phyloP scores from a whole-genome alignment of 2,888 invertebrate genomes.

The Drosophila maculinotata region DNA sequence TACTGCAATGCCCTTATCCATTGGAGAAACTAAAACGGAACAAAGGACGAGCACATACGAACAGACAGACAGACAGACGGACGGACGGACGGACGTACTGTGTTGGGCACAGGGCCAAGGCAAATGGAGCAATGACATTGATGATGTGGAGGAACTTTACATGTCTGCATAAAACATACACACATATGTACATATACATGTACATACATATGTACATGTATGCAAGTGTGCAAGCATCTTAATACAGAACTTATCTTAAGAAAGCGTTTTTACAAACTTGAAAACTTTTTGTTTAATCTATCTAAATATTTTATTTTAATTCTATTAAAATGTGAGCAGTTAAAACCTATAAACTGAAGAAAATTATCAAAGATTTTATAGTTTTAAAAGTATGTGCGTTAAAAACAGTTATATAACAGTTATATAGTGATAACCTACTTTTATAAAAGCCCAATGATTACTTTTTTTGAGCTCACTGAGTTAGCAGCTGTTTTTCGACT shows the following conservation, averaged over 20 bases:
- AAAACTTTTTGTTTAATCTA: neutral
- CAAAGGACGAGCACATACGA: slow-evolving; percentile 41
- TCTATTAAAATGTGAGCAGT: too few relatives aligned
- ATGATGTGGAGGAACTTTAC: neutral
- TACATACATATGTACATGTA: neutral
- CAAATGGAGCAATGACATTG: slow-evolving; percentile 73
- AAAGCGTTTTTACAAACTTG: slow-evolving; percentile 17
- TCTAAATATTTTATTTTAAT: too few relatives aligned
- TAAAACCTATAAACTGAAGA: too few relatives aligned
- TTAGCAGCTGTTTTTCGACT: too few relatives aligned
- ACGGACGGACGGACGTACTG: neutral
- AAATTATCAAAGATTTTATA: too few relatives aligned
- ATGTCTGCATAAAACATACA: slow-evolving; percentile 23
- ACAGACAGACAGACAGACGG: slow-evolving; percentile 7
- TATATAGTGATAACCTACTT: neutral
- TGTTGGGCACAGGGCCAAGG: slow-evolving; percentile 75
- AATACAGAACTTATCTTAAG: slow-evolving; percentile 1
- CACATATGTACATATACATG: slow-evolving; percentile 4
- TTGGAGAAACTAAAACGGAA: slow-evolving; percentile 59
- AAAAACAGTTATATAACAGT: too few relatives aligned
- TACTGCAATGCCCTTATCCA: slow-evolving; percentile 42
- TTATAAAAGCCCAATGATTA: too few relatives aligned
- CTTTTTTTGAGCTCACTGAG: too few relatives aligned
- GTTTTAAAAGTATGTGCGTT: too few relatives aligned
- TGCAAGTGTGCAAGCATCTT: neutral